Base-by-base conservation (phyloP, 2,797 vertebrate species). In the Pygocentrus nattereri region DNA sequence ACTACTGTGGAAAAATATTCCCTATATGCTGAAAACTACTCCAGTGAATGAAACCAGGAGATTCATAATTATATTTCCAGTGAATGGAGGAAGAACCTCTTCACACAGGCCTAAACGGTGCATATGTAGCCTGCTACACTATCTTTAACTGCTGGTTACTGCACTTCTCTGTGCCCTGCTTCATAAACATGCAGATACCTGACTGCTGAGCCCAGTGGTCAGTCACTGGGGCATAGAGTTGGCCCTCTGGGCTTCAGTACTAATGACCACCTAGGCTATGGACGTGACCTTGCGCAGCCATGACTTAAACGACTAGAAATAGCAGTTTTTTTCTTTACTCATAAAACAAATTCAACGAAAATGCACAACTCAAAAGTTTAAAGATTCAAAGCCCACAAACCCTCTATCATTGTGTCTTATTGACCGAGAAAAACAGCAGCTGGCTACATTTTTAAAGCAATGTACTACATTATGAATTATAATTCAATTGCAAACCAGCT, bases 211-310 rank as follows among this genome's bases (percentile, higher is more conserved):
- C 49, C 15, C 49, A 50, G 15, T 3, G 15, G 15, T 50, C 15
- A 50, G 49, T 15, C 16, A 16, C 50, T 50, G 49, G 49, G 2
- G 49, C 0, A 21, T 21, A 58, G n/a, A 23, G 54, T 3, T 1
- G 67, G 41, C 44, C 44, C 67, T 71, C 54, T 69, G 67, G 58
- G 27, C 67, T 50, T 68, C 56, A 41, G 30, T 79, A 54, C 77
- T 67, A 59, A 18, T 69, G 54, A 44, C 34, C 52, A 15, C 27
- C 30, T 18, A 5, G 16, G 61, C 31, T 25, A 49, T 47, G 7
- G 38, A 47, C 58, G 52, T 67, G 38, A 79, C 41, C 41, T 65
- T 30, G n/a, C 65, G 47, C 76, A 69, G 65, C 67, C 59, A 41
- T 59, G 58, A 31, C 38, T 31, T 38, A 31, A 61, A 69, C 44